These are phyloP conservation scores for Atractosteus spatula DNA, from an alignment of 2,113 vertebrate genomes.

Conservation along the genomic window DNA sequence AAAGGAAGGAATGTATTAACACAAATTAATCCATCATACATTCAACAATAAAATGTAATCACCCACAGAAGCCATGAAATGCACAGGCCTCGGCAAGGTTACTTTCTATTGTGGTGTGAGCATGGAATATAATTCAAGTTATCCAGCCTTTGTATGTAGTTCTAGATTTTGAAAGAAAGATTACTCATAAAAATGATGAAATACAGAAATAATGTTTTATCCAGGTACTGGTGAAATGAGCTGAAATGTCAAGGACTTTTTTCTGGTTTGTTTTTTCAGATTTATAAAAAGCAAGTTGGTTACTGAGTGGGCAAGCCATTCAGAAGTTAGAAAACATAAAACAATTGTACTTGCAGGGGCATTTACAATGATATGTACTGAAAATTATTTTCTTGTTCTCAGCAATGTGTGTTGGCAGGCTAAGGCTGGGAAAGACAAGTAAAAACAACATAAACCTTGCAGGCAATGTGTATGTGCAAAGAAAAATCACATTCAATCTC, in stretches of 20 bases:
- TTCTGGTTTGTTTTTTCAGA: not conserved
- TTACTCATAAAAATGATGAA: conserved; percentile 1
- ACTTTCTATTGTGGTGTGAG: not conserved
- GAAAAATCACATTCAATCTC: no score
- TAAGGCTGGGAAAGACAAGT: not conserved
- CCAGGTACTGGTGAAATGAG: conserved; percentile 2
- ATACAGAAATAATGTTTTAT: conserved; percentile 1
- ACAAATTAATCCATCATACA: no score
- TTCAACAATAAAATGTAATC: no score
- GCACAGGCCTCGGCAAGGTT: not conserved
- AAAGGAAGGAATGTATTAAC: no score
- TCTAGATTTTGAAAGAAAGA: not conserved
- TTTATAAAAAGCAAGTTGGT: not conserved
- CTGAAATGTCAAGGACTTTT: not conserved
- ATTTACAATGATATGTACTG: not conserved
- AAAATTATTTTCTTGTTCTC: not conserved
- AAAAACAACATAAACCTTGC: no score
- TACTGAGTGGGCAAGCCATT: not conserved
- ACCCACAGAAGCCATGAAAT: no score
- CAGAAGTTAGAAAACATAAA: not conserved
- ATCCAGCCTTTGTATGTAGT: not conserved
- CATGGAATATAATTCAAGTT: not conserved
- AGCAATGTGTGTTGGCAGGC: not conserved
- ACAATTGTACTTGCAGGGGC: not conserved
- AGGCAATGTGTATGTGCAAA: no score